Percentiles rank a stretch among this genome's conserved stretches.
phyloP scores from a whole-genome alignment of 53 echinoderm and acorn worm species.

The Stichopus horrens region DNA sequence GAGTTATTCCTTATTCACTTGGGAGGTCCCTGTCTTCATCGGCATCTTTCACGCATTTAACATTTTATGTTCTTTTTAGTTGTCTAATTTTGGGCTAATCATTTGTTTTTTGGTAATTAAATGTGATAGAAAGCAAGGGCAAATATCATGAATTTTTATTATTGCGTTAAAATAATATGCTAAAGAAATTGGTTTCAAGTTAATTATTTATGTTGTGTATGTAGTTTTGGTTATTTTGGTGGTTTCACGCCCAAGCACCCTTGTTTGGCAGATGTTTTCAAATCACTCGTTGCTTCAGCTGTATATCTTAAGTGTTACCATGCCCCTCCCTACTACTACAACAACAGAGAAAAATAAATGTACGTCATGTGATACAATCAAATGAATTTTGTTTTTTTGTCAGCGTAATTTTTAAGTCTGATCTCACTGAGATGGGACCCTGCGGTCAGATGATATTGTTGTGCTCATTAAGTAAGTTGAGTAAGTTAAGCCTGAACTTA shows the following conservation, averaged over 20 bases:
- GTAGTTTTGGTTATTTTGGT: constrained; percentile 28
- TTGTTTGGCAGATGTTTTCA: not conserved
- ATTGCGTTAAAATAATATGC: not conserved
- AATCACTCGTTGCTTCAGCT: constrained; percentile 18
- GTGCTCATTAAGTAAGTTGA: too few relatives aligned
- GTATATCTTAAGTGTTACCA: constrained; percentile 17
- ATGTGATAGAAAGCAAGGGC: not conserved
- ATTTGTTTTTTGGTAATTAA: not conserved
- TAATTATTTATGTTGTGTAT: constrained; percentile 40
- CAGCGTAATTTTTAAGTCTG: not conserved
- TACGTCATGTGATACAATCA: constrained; percentile 14
- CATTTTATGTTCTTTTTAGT: not conserved
- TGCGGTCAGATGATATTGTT: too few relatives aligned
- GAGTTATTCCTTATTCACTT: too few relatives aligned
- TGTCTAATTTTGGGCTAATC: not conserved
- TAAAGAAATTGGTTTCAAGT: not conserved
- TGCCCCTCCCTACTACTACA: constrained; percentile 42
- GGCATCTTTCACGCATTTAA: not conserved
- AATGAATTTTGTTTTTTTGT: not conserved
- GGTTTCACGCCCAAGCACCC: not conserved
- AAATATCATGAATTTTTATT: not conserved
- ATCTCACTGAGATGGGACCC: too few relatives aligned
- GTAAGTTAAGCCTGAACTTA: too few relatives aligned
- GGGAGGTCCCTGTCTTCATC: not conserved
- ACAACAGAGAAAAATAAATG: constrained; percentile 31